phyloP scores from a whole-genome alignment of 2,888 invertebrate species.

The Thereva unica region DNA sequence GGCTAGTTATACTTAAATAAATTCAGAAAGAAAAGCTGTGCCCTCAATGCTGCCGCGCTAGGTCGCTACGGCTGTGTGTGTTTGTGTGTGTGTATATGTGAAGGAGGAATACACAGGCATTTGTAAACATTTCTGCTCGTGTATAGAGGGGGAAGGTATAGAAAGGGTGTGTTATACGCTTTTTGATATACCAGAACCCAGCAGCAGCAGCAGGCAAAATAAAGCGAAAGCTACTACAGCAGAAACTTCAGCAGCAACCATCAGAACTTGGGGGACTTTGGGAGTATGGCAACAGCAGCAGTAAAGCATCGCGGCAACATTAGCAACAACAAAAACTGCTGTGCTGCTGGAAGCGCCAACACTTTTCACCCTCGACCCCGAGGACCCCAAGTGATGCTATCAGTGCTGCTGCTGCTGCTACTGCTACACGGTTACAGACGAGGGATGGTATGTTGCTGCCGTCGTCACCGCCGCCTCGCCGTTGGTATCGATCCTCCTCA shows the following conservation, averaged over 20 bases:
- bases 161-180: slow-evolving; percentile 1
- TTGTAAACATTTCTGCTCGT: slow-evolving; percentile 22
- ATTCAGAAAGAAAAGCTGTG: no score
- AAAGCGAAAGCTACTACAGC: slow-evolving; percentile 21
- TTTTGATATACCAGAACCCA: slow-evolving; percentile 20
- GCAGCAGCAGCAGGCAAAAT: slow-evolving; percentile 23
- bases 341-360: slow-evolving; percentile 7
- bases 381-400: slow-evolving; percentile 5
- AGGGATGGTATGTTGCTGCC: slow-evolving; percentile 10
- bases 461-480: slow-evolving; percentile 20
- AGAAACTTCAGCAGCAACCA: slow-evolving; percentile 31
- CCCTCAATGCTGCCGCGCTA: no score
- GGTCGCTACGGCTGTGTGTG: no score
- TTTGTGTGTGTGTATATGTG: neutral
- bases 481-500: slow-evolving; percentile 40
- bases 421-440: slow-evolving; percentile 18
- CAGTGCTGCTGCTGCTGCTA: slow-evolving; percentile 4
- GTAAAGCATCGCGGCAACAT: slow-evolving; percentile 2
- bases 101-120: slow-evolving; percentile 7
- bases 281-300: slow-evolving; percentile 16
- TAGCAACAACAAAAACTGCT: slow-evolving; percentile 20
- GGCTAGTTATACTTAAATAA: no score
- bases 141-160: neutral
- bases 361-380: neutral
- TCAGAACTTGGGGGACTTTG: slow-evolving; percentile 6